phyloP scores from a whole-genome alignment of 2,888 invertebrate species.

The Blastobasis lacticolella region DNA sequence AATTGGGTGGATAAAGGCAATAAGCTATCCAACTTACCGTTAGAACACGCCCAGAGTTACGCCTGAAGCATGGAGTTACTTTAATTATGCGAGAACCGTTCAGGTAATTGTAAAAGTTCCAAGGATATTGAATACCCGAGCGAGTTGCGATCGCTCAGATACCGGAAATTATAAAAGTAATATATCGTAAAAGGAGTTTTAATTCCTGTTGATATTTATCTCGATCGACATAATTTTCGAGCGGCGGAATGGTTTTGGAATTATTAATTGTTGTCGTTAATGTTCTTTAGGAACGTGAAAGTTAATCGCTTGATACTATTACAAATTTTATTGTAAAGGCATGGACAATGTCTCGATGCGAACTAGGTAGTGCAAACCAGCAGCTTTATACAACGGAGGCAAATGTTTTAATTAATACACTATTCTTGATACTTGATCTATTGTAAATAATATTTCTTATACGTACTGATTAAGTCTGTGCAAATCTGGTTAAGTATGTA shows the following conservation, averaged over 20 bases:
- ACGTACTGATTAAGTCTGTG: conserved; percentile 31
- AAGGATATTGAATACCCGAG: not conserved
- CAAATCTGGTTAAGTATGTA: conserved; percentile 21
- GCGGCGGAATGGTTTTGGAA: not conserved
- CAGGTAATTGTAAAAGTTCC: conserved; percentile 1
- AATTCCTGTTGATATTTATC: not conserved
- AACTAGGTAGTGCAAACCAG: conserved; percentile 29
- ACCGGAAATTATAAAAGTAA: too few species aligned
- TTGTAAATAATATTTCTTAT: conserved; percentile 57
- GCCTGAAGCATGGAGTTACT: conserved; percentile 67
- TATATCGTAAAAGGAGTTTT: not conserved
- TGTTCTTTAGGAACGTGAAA: not conserved
- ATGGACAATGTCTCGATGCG: too few species aligned
- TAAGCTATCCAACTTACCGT: conserved; percentile 77
- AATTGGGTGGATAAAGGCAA: conserved; percentile 90
- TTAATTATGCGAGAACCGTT: conserved; percentile 23
- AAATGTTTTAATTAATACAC: conserved; percentile 25
- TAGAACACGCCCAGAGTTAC: conserved; percentile 80
- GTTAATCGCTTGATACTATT: not conserved
- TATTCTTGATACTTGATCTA: conserved; percentile 68
- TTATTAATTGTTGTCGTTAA: not conserved
- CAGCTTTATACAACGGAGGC: conserved; percentile 35
- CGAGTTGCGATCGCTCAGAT: too few species aligned
- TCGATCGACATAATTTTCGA: not conserved
- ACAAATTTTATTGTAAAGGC: conserved; percentile 2